A percentile compares a stretch with the other conserved stretches of the same genome.
phyloP scores from a whole-genome alignment of 2,888 invertebrate species.

The Argyra leucocephala region DNA sequence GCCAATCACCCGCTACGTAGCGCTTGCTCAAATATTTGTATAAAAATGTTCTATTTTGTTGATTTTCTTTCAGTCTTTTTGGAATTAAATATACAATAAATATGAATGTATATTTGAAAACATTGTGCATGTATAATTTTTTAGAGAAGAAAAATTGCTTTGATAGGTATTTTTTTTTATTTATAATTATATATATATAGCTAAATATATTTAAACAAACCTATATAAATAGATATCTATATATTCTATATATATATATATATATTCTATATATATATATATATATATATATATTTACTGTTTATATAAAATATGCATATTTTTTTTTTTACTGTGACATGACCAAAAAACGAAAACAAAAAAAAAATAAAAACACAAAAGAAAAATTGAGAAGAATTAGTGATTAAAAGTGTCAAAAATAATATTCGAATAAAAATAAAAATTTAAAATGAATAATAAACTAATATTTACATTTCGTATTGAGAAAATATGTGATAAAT shows the following conservation, averaged over 20 bases:
- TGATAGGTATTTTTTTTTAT: no score
- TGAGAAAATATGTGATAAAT: neutral
- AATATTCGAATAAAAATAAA: neutral
- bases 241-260: no score
- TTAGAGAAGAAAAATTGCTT: no score
- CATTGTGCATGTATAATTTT: neutral
- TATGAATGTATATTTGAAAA: neutral
- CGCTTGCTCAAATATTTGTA: conserved; percentile 1
- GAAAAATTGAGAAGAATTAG: no score
- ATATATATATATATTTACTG: neutral
- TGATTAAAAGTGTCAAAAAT: conserved; percentile 1
- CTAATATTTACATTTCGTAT: neutral
- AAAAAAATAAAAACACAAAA: neutral
- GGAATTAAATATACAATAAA: neutral
- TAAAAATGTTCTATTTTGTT: neutral
- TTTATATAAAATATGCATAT: no score
- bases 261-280: neutral
- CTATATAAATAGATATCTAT: no score
- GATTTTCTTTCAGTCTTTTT: neutral
- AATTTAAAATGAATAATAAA: neutral
- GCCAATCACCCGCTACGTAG: neutral
- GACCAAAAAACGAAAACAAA: neutral
- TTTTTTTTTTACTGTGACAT: neutral
- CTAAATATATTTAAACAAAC: no score
- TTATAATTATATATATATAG: no score